Conservation (phyloP, 2,113 vertebrate species). For the Poecile atricapillus region DNA sequence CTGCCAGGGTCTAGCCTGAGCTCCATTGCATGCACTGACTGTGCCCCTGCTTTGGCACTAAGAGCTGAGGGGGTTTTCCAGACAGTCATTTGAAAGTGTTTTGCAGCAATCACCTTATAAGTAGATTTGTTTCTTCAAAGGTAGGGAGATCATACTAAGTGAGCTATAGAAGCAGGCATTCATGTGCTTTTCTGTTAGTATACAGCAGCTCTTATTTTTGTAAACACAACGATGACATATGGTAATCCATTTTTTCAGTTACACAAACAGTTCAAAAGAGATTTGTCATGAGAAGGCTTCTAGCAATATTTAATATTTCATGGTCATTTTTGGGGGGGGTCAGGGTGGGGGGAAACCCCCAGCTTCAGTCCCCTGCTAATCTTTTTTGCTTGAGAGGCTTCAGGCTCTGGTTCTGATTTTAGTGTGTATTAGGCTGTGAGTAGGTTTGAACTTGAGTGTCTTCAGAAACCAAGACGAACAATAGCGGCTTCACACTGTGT, state of each 20-base stretch:
- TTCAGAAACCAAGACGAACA: constrained; percentile 8
- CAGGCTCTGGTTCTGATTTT: not conserved
- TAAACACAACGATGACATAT: not conserved
- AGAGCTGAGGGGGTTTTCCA: not conserved
- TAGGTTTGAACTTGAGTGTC: not conserved
- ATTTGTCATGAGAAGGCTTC: not conserved
- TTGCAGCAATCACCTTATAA: not conserved
- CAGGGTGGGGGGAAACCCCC: accelerated
- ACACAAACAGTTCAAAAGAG: not conserved
- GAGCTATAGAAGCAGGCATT: not conserved
- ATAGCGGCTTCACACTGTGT: not conserved
- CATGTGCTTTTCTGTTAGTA: not conserved
- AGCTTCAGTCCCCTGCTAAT: not conserved
- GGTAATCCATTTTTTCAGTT: not conserved
- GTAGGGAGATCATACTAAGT: not conserved
- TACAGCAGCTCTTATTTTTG: not conserved
- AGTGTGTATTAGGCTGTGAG: not conserved
- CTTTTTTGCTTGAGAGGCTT: not conserved
- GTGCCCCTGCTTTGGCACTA: not conserved
- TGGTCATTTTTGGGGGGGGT: not conserved
- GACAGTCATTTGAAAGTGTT: not conserved
- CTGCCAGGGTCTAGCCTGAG: not conserved
- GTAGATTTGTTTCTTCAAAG: not conserved
- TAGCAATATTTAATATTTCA: not conserved
- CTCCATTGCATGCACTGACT: not conserved